Evolutionary conservation across 2,888 invertebrate genomes (phyloP), one percentile per base, ranked within the genome.

Genomic region (Rhagophthalmus giganteus): DNA sequence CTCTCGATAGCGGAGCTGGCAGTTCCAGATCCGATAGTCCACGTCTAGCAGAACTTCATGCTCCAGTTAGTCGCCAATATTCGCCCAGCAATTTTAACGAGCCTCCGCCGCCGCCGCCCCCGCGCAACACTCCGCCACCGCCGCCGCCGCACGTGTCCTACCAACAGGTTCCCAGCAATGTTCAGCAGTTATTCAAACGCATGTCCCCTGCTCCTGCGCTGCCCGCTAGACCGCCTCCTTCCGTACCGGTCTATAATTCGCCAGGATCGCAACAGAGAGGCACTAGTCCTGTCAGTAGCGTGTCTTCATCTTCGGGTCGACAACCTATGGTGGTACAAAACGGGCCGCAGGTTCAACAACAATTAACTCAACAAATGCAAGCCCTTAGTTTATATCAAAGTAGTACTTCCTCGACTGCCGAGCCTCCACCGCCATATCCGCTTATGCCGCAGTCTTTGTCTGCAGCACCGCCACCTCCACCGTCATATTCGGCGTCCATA

Each of bases 11-110:
- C 42, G 92, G 91, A 10, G 91, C 91, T 8, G 91, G 91, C 35
- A 90, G 90, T 69, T 91, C 91, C 31, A 81, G 93, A 42, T 94
- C 94, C 3, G 94, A 94, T 70, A 92, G 91, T 72, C 93, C 92
- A 9, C 84, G 92, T 58, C 80, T 87, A 59, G 75, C 82, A 7
- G 85, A 85, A 59, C 61, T 74, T 24, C 74, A 88, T 67, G 82
- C 85, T 32, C 86, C 87, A 62, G 77, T 88, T 27, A 82, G 81
- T 59, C 78, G 88, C 38, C 86, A 86, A 66, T 88, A 88, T 70
- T 87, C 87, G 46, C 87, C 87, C 5, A 85, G 83, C 32, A 62
- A 71, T 59, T 78, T 78, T 62, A 77, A 78, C 60, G 79, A 76
- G 66, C 78, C 74, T 30, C 78, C 77, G 10, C 78, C 81, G 2